Evolutionary conservation across 2,888 invertebrate genomes (phyloP), one percentile per base, ranked within the genome.

Genomic region (Hecatera dysodea): DNA sequence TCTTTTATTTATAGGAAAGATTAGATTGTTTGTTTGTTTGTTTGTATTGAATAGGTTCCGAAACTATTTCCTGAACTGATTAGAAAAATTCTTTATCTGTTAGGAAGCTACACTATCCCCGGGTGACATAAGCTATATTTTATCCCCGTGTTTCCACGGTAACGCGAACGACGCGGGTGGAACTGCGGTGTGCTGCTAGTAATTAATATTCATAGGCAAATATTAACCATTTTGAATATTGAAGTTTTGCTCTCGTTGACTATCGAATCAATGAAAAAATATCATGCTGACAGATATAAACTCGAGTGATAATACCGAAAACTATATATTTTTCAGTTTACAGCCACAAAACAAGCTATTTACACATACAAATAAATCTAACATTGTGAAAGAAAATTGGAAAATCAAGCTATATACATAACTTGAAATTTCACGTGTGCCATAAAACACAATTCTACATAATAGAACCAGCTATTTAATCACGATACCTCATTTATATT

Each of bases 1-100:
- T 27, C 9, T 19, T n/a, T 42, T 67, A 60, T 44, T 75, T 36
- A 22, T 44, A 48, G 15, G n/a, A n/a, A n/a, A n/a, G n/a, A n/a
- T n/a, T n/a, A n/a, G n/a, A n/a, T n/a, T n/a, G n/a, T n/a, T n/a
- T n/a, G n/a, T n/a, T n/a, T n/a, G n/a, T n/a, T n/a, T n/a, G n/a
- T n/a, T n/a, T n/a, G n/a, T n/a, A n/a, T n/a, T n/a, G n/a, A n/a
- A n/a, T n/a, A n/a, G n/a, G n/a, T n/a, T n/a, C n/a, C n/a, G n/a
- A n/a, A n/a, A n/a, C n/a, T n/a, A n/a, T n/a, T n/a, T n/a, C n/a
- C n/a, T n/a, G n/a, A n/a, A n/a, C n/a, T n/a, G n/a, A n/a, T n/a
- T n/a, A n/a, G n/a, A n/a, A n/a, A n/a, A n/a, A n/a, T n/a, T n/a
- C n/a, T n/a, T n/a, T n/a, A n/a, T n/a, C n/a, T n/a, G n/a, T n/a